Percentiles rank a stretch among this genome's conserved stretches.
Evolutionary conservation across 1,140 invertebrate species (phyloP).

Genomic region (Drosophila orena): DNA sequence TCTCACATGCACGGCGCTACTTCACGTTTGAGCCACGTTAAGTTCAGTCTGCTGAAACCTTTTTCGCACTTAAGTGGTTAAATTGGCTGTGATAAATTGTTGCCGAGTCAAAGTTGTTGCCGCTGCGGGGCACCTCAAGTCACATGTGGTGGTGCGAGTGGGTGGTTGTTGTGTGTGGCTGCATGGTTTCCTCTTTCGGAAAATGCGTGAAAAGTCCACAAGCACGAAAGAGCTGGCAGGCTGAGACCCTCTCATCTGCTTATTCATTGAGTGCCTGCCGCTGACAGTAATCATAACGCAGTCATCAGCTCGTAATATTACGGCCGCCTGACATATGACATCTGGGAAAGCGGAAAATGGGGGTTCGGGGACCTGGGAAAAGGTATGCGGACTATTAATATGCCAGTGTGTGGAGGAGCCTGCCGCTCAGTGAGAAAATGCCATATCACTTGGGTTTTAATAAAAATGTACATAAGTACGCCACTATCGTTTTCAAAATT

Average conservation of each 20-base stretch:
- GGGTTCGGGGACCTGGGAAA: constrained; percentile 10
- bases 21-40: constrained; percentile 32
- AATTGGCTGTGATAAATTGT: constrained; percentile 83
- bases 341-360: constrained; percentile 54
- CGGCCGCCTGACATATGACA: constrained; percentile 75
- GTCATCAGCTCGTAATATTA: constrained; percentile 76
- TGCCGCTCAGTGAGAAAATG: background rate
- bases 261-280: constrained; percentile 73
- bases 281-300: constrained; percentile 80
- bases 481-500: background rate
- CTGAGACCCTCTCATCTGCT: constrained; percentile 51
- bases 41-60: constrained; percentile 51
- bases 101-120: constrained; percentile 73
- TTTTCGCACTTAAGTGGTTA: constrained; percentile 82
- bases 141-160: constrained; percentile 18
- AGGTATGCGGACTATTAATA: constrained; percentile 58
- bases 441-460: background rate
- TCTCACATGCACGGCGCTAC: constrained; percentile 20
- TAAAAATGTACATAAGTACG: background rate
- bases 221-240: constrained; percentile 32
- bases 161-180: background rate
- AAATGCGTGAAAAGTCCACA: constrained; percentile 50
- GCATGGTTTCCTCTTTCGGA: constrained; percentile 14
- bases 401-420: constrained; percentile 6
- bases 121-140: constrained; percentile 71